Evolutionary conservation across 2,113 vertebrate species (phyloP), one percentile per base, ranked within the genome.

Genomic region (Pycnonotus jocosus): DNA sequence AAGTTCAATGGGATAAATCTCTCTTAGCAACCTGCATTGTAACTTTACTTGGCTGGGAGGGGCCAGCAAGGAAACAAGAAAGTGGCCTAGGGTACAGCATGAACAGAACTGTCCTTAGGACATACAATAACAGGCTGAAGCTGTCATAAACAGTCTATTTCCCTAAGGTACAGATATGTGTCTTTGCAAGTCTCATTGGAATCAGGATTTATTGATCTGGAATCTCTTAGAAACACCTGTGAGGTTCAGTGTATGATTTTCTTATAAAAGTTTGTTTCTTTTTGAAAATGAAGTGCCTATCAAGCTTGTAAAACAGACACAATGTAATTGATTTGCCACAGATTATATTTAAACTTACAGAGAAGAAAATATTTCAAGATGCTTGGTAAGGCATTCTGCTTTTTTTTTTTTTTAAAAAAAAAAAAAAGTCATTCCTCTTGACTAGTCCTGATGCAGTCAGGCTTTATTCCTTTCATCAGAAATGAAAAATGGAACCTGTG

Each of bases 191-290:
- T 57, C 25, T 57, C 33, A 12, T 3, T 87, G 69, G 45, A 81
- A 94, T 74, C 22, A 60, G 21, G 17, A 69, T 71, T 93, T 89
- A 60, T 91, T 81, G 48, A 84, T 87, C 60, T 93, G 77, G 54
- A 88, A 60, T 35, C 28, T 73, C 35, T 69, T 6, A 72, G 62
- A 81, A 95, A 90, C 51, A 78, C 48, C 50, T 61, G 45, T 70
- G 47, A 88, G 17, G 11, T 77, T 92, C 45, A 56, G 22, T 62
- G 56, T 28, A 11, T 66, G 62, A 61, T 76, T 93, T 94, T 40
- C 65, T 48, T 58, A 12, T 9, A 51, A 7, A 60, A 28, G 22
- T 60, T 61, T 42, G 0, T 62, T 70, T 61, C 9, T n/a, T 71
- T 87, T 91, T 53, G 53, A 82, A 82, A 90, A 66, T 38, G 3